A percentile compares a stretch with the other conserved stretches of the same genome.
These are phyloP conservation scores for Pollimyrus isidori DNA, from an alignment of 2,113 vertebrate genomes.

Conservation along the genomic window DNA sequence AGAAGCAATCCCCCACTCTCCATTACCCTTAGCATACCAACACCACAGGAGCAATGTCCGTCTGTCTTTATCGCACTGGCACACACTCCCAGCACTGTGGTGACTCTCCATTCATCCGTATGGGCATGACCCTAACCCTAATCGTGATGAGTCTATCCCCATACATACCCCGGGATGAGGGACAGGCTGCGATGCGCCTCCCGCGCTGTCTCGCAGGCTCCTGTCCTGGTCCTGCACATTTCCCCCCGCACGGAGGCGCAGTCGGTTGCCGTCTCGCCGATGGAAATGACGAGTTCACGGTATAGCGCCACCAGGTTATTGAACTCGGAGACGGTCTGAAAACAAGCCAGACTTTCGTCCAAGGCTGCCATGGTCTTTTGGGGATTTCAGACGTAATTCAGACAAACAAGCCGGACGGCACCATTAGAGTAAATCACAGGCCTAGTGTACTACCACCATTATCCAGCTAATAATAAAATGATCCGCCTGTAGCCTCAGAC, in stretches of 20 bases:
- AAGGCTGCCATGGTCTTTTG: neutral
- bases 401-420: neutral
- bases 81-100: neutral
- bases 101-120: neutral
- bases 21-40: neutral
- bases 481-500: neutral
- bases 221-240: constrained; percentile 85
- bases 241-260: constrained; percentile 77
- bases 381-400: neutral
- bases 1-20: neutral
- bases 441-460: neutral
- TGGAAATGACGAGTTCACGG: constrained; percentile 93
- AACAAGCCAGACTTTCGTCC: constrained; percentile 30
- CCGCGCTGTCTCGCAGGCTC: constrained; percentile 85
- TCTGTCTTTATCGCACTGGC: neutral
- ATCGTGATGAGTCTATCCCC: neutral
- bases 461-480: neutral
- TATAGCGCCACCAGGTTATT: constrained; percentile 94
- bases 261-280: constrained; percentile 82
- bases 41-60: neutral
- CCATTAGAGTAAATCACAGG: constrained; percentile 13
- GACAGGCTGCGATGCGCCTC: constrained; percentile 87
- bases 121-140: neutral
- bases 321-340: constrained; percentile 94
- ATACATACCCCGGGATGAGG: constrained; percentile 86